Percentiles rank a stretch among this genome's conserved stretches.
phyloP scores from a whole-genome alignment of 2,113 vertebrate species.

The Chionodraco myersi region DNA sequence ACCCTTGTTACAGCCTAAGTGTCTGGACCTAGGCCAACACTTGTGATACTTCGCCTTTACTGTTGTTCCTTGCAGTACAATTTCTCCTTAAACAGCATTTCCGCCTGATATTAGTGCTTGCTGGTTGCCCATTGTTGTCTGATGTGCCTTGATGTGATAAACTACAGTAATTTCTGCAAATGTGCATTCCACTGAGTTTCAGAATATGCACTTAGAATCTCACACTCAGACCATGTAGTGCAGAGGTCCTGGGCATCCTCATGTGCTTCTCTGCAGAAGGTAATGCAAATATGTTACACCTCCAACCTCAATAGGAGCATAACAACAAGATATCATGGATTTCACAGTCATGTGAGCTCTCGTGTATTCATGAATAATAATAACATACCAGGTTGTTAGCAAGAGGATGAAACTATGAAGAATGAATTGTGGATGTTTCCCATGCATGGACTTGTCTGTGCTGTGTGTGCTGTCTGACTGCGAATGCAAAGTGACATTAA shows the following conservation, averaged over 20 bases:
- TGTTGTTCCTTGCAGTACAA: conserved; percentile 28
- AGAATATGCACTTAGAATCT: not conserved
- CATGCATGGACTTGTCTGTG: conserved; percentile 57
- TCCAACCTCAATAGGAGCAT: conserved; percentile 4
- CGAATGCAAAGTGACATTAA: conserved; percentile 39
- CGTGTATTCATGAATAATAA: conserved; percentile 44
- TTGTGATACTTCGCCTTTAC: conserved; percentile 27
- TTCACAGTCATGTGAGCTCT: conserved; percentile 26
- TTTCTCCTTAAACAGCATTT: conserved; percentile 20
- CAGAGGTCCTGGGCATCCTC: not conserved
- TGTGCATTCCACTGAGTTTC: conserved; percentile 15
- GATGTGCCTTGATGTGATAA: conserved; percentile 24
- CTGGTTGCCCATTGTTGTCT: conserved; percentile 14
- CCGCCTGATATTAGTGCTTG: conserved; percentile 9
- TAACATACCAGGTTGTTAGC: conserved; percentile 30
- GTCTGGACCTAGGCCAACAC: conserved; percentile 56
- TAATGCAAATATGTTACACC: conserved; percentile 22
- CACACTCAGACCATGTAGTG: not conserved
- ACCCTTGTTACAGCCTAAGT: conserved; percentile 47
- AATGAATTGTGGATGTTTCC: conserved; percentile 26
- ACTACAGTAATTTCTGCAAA: conserved; percentile 40
- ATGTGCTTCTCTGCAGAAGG: conserved; percentile 12
- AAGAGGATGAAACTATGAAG: conserved; percentile 42
- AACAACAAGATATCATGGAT: conserved; percentile 24
- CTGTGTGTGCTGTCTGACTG: conserved; percentile 25